Evolutionary conservation across 2,888 invertebrate species (phyloP), one percentile per base, ranked within the genome.

Genomic region (Cabera pusaria): DNA sequence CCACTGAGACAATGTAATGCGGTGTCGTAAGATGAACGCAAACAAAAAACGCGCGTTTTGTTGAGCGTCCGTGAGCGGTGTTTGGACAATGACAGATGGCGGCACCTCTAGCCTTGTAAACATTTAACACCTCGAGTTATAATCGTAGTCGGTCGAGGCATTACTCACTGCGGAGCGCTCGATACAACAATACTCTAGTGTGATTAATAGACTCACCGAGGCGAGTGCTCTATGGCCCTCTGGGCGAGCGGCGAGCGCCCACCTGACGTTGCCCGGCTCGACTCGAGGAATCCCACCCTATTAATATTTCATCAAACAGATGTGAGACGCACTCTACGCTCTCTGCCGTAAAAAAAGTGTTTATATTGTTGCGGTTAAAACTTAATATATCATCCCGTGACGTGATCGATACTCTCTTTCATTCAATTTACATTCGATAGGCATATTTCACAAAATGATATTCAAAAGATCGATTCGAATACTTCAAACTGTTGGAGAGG

Each of bases 301-400:
- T 80, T 80, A 80, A 83, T 83, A 81, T 80, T 73, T 70, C 76
- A 78, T 81, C 78, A 72, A 72, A 75, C 76, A 72, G 69, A 74
- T 72, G 71, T 26, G 19, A 41, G 40, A 27, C n/a, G 27, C 33
- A 33, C 26, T 43, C 45, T 42, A 45, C 48, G 55, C 59, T 59
- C 56, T 59, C 52, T 53, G 49, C 47, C 33, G 25, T 47, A 12
- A 19, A 67, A 75, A 71, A 59, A 59, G 59, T 69, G 56, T 64
- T 67, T 61, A 56, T 64, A 66, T 65, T 65, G 68, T 59, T 44
- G 48, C 35, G 61, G 58, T 64, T 64, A 67, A 70, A 72, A 70
- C 64, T 66, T 64, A 34, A 66, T 64, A 59, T 59, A 50, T 61
- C 56, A 64, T 52, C 39, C 35, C 12, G 27, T 25, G 37, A 37